phyloP scores from a whole-genome alignment of 2,113 vertebrate species.

The Psammodynastes pulverulentus region DNA sequence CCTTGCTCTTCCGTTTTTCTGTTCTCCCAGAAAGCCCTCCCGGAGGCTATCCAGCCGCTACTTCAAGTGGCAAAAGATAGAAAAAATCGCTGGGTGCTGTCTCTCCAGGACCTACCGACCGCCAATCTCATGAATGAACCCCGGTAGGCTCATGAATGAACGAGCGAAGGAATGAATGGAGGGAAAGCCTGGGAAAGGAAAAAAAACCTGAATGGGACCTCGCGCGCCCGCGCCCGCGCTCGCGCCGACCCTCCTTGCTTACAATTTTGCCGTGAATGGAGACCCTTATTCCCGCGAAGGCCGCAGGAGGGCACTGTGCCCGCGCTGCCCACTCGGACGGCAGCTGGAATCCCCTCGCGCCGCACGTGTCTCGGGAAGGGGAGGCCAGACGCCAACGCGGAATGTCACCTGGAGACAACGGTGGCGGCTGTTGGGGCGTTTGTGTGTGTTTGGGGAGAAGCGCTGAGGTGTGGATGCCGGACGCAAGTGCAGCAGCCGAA shows the following conservation, averaged over 20 bases:
- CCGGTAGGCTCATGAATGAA: not conserved
- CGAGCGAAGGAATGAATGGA: conserved; percentile 28
- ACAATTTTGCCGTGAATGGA: not conserved
- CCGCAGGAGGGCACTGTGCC: conserved; percentile 46
- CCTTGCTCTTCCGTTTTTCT: not conserved
- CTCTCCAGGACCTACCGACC: not conserved
- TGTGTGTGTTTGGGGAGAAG: conserved; percentile 24
- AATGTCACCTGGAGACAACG: conserved; percentile 66
- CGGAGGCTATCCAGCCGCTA: not conserved
- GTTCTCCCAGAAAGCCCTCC: not conserved
- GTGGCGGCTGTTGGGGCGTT: conserved; percentile 50
- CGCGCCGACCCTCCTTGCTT: not conserved
- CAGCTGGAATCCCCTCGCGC: conserved; percentile 21
- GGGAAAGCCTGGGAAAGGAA: not conserved
- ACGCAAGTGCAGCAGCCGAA: not conserved
- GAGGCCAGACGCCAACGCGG: conserved; percentile 51
- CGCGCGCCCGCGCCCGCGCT: not conserved
- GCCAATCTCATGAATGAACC: conserved; percentile 3
- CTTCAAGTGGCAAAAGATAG: too few species aligned
- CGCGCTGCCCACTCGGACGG: not conserved
- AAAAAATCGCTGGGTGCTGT: not conserved
- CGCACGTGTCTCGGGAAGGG: conserved; percentile 42
- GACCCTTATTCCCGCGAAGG: fast-evolving
- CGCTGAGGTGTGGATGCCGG: not conserved
- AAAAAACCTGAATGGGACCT: not conserved